A percentile compares a stretch with the other conserved stretches of the same genome.
Evolutionary conservation across 2,113 vertebrate species (phyloP).

Genomic region (Hystrix cristata): DNA sequence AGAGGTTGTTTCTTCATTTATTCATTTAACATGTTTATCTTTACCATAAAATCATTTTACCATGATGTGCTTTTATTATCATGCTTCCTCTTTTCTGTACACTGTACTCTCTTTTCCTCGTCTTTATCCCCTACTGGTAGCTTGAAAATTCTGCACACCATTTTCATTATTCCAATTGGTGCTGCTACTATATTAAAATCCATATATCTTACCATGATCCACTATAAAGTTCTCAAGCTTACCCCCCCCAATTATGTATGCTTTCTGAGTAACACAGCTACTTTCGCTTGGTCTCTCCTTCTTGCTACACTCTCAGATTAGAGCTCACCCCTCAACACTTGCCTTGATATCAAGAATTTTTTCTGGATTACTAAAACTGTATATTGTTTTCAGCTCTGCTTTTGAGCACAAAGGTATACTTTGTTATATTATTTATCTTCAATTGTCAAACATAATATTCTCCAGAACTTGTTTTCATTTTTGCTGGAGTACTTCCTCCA

Average conservation of each 20-base stretch:
- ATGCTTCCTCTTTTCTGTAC: background rate
- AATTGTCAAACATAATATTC: background rate
- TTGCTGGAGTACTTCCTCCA: background rate
- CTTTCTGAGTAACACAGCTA: background rate
- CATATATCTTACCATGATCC: background rate
- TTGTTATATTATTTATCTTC: background rate
- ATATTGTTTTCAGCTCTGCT: background rate
- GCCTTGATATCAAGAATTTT: background rate
- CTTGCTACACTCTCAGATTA: background rate
- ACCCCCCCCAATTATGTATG: background rate
- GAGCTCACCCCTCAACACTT: background rate
- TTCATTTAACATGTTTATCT: background rate
- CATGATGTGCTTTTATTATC: background rate
- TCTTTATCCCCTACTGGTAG: background rate
- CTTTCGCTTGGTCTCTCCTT: background rate
- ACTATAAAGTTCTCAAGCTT: background rate
- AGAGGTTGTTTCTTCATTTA: background rate
- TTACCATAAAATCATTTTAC: constrained; percentile 16
- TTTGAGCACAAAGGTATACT: background rate
- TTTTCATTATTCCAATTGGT: background rate
- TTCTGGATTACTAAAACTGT: background rate
- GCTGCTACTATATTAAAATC: background rate
- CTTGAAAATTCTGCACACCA: background rate
- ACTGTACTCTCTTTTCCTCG: background rate
- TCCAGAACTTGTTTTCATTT: background rate